Evolutionary conservation across 2,888 invertebrate species (phyloP).

Genomic region (Eumacrocentrus americanus): DNA sequence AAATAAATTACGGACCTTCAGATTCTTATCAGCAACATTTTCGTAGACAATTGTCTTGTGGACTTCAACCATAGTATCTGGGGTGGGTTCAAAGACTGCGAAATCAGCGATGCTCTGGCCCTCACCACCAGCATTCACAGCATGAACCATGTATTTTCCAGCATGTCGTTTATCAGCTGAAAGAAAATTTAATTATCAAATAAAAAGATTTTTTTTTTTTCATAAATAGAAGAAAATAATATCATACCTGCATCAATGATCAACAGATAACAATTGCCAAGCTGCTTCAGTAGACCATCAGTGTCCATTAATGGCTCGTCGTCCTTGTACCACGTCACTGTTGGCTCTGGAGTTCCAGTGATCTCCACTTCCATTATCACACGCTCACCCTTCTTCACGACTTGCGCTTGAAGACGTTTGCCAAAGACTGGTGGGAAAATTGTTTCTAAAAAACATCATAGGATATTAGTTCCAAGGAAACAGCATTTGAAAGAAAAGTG

Average conservation of each 20-base stretch:
- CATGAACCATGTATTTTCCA: conserved; percentile 78
- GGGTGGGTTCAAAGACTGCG: conserved; percentile 73
- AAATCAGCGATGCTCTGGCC: conserved; percentile 83
- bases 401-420: conserved; percentile 76
- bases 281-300: conserved; percentile 66
- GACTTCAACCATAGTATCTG: conserved; percentile 72
- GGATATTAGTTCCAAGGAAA: conserved; percentile 26
- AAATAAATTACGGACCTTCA: conserved; percentile 44
- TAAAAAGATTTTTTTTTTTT: too few species aligned
- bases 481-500: neutral
- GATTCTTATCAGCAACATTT: conserved; percentile 59
- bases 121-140: conserved; percentile 78
- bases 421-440: conserved; percentile 83
- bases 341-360: conserved; percentile 78
- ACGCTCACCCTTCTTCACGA: conserved; percentile 74
- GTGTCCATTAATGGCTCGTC: conserved; percentile 69
- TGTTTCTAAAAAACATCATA: conserved; percentile 72
- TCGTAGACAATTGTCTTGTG: conserved; percentile 72
- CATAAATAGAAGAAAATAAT: neutral
- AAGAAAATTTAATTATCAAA: neutral
- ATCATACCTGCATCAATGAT: conserved; percentile 73
- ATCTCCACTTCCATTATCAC: conserved; percentile 79
- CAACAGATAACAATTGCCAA: conserved; percentile 73
- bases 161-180: conserved; percentile 69
- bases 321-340: conserved; percentile 77